Evolutionary conservation across 2,888 invertebrate genomes (phyloP).

Genomic region (Sphaerophoria taeniata): DNA sequence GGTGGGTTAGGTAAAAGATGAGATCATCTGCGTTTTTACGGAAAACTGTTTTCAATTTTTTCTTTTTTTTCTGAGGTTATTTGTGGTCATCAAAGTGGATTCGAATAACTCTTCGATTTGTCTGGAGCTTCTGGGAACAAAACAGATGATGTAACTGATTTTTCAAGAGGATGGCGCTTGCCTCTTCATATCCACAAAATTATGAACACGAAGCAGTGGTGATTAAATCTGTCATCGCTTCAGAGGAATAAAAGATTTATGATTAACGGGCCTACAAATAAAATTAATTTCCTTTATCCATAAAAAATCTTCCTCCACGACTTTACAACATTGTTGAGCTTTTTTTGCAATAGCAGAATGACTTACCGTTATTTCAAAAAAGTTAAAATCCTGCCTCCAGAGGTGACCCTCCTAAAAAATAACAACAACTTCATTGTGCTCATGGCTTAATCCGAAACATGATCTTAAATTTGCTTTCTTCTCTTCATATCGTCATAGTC

Average conservation of each 20-base stretch:
- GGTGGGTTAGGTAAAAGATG: slow-evolving; percentile 33
- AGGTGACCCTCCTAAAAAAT: slow-evolving; percentile 3
- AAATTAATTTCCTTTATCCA: neutral
- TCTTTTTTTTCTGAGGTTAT: slow-evolving; percentile 53
- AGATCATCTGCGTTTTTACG: slow-evolving; percentile 63
- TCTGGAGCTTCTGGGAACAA: neutral
- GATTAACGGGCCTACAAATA: neutral
- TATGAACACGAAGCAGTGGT: neutral
- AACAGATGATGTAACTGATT: neutral
- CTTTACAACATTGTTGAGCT: neutral
- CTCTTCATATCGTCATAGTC: slow-evolving; percentile 15
- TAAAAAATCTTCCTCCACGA: slow-evolving; percentile 5
- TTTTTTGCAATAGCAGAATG: neutral
- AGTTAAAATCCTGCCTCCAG: neutral
- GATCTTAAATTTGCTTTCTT: slow-evolving; percentile 19
- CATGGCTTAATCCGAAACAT: slow-evolving; percentile 12
- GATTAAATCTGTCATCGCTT: neutral
- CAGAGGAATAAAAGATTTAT: neutral
- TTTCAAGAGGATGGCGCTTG: neutral
- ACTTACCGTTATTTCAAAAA: neutral
- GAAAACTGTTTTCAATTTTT: slow-evolving; percentile 17
- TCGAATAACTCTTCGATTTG: slow-evolving; percentile 59
- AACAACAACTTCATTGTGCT: slow-evolving; percentile 21
- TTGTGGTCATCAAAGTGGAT: slow-evolving; percentile 64
- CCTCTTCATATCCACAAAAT: neutral